Base-by-base conservation (phyloP, 2,113 vertebrate genomes). In the Sphaerodactylus townsendi region DNA sequence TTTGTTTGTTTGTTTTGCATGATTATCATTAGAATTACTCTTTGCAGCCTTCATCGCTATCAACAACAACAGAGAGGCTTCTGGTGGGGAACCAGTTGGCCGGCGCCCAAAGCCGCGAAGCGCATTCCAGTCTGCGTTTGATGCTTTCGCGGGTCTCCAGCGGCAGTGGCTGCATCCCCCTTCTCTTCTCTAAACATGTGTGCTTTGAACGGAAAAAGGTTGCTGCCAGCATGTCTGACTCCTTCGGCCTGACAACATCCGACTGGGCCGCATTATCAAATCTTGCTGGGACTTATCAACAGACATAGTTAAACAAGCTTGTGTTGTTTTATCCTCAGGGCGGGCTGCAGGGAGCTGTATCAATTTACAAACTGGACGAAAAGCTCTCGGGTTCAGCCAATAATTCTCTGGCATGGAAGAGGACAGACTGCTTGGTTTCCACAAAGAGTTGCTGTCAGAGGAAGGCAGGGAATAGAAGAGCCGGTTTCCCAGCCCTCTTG, bases 201-300 rank as follows among this genome's bases (percentile, higher is more conserved):
- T 92, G 93, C 95, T 93, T 91, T 91, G 91, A 94, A 93, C 93
- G 92, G 93, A 93, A 94, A 94, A 93, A 94, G 92, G 79, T 92
- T 90, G 95, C 90, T 97, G 97, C 97, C 97, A 97, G 96, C 95
- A 91, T 95, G 97, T 98, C 97, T 98, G 96, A 95, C 96, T 97
- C 97, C 96, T 94, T 92, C 85, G 94, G 95, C 96, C 96, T 92
- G 95, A 96, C 95, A 94, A 94, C 94, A 95, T 97, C 96, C 95
- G 95, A 96, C 95, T 95, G 93, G 59, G 96, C 95, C 92, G 66
- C 94, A 96, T 97, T 98, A 98, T 98, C 97, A 96, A 94, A 90
- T 95, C 90, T 96, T 94, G 79, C 96, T 96, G 97, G 96, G 97
- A 95, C 96, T 95, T 94, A 93, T 90, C 95, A 94, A 95, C 96